A percentile compares a stretch with the other conserved stretches of the same genome.
Conservation (phyloP, 2,888 invertebrate species). For the Thelaira solivaga region DNA sequence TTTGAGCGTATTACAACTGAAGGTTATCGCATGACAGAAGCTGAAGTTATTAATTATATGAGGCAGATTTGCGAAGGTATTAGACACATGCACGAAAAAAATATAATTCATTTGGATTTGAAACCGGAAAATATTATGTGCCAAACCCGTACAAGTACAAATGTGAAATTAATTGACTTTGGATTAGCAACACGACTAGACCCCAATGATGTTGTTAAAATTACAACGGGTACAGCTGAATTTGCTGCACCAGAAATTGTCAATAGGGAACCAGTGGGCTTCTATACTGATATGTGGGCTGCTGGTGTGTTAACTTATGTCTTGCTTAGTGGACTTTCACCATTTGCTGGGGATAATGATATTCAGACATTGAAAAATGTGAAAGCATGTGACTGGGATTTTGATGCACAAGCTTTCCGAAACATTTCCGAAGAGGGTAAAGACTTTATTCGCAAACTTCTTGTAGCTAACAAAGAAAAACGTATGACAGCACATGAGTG, state of each 20-base stretch:
- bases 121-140: slow-evolving; percentile 99
- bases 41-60: slow-evolving; percentile 99
- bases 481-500: slow-evolving; percentile 99
- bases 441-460: slow-evolving; percentile 96
- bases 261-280: slow-evolving; percentile 98
- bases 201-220: slow-evolving; percentile 99
- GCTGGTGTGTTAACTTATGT: slow-evolving; percentile 99
- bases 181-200: slow-evolving; percentile 98
- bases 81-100: slow-evolving; percentile 99
- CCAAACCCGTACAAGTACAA: slow-evolving; percentile 95
- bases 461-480: slow-evolving; percentile 96
- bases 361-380: slow-evolving; percentile 98
- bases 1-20: slow-evolving; percentile 99
- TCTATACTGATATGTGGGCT: slow-evolving; percentile 99
- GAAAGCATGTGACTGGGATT: slow-evolving; percentile 99
- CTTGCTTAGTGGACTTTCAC: slow-evolving; percentile 97
- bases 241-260: slow-evolving; percentile 99
- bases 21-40: slow-evolving; percentile 98
- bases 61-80: slow-evolving; percentile 98
- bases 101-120: slow-evolving; percentile 97
- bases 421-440: slow-evolving; percentile 97
- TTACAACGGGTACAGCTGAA: slow-evolving; percentile 99
- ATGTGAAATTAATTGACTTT: slow-evolving; percentile 99
- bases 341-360: slow-evolving; percentile 99
- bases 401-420: slow-evolving; percentile 96